Conservation (phyloP, 2,113 vertebrate genomes). For the Platysternon megacephalum region DNA sequence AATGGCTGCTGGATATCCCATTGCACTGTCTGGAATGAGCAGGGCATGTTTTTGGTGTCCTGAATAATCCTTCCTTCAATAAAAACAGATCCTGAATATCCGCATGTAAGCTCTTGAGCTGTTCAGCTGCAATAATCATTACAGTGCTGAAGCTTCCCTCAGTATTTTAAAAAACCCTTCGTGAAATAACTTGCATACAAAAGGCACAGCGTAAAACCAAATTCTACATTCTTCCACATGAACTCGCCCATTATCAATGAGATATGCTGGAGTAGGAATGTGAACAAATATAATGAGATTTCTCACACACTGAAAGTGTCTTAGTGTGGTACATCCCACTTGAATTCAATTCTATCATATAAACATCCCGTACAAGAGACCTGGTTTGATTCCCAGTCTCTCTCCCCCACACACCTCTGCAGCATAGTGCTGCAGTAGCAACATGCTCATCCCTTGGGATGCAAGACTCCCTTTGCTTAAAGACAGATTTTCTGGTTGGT, state of each 20-base stretch:
- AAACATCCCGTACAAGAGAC: not conserved
- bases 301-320: not conserved
- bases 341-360: not conserved
- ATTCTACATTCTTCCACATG: not conserved
- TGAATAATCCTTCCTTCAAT: not conserved
- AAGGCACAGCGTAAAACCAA: not conserved
- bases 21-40: not conserved
- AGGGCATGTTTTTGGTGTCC: not conserved
- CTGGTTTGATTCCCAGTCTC: not conserved
- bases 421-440: not conserved
- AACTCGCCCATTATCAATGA: not conserved
- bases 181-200: not conserved
- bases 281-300: not conserved
- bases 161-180: not conserved
- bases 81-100: not conserved
- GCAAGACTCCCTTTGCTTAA: not conserved
- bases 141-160: not conserved
- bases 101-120: not conserved
- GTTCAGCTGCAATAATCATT: not conserved
- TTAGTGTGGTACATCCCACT: not conserved
- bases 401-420: not conserved
- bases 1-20: fast-evolving
- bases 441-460: not conserved
- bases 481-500: not conserved
- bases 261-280: not conserved